Evolutionary conservation across 2,888 invertebrate genomes (phyloP).

Genomic region (Campaea margaritaria): DNA sequence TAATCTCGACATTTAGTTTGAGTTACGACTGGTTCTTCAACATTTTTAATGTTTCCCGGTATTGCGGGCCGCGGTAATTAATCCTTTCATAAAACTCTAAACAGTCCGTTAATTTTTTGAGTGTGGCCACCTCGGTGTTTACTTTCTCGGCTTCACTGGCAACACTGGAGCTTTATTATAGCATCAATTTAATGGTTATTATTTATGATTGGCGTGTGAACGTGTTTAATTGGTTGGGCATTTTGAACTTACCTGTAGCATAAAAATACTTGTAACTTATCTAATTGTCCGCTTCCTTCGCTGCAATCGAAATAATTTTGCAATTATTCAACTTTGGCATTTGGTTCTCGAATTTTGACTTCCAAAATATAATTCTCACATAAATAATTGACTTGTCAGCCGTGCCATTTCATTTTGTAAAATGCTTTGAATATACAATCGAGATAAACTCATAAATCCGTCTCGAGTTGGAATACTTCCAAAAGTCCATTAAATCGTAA

Average conservation of each 20-base stretch:
- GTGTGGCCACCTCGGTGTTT: slow-evolving; percentile 59
- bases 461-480: slow-evolving; percentile 54
- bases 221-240: slow-evolving; percentile 58
- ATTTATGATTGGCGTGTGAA: slow-evolving; percentile 76
- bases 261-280: slow-evolving; percentile 28
- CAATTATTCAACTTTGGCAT: slow-evolving; percentile 26
- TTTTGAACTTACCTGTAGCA: slow-evolving; percentile 27
- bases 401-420: slow-evolving; percentile 43
- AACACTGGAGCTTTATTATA: slow-evolving; percentile 64
- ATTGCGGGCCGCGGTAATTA: slow-evolving; percentile 66
- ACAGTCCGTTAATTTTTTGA: slow-evolving; percentile 55
- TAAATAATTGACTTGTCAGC: slow-evolving; percentile 38
- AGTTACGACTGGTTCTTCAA: slow-evolving; percentile 62
- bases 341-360: slow-evolving; percentile 14
- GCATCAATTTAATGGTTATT: slow-evolving; percentile 68
- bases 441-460: slow-evolving; percentile 50
- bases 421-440: slow-evolving; percentile 35
- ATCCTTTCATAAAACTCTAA: slow-evolving; percentile 68
- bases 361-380: slow-evolving; percentile 26
- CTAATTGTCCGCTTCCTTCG: slow-evolving; percentile 17
- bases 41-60: slow-evolving; percentile 71
- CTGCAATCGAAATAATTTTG: slow-evolving; percentile 19
- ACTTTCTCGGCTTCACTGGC: slow-evolving; percentile 59
- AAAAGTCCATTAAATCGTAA: slow-evolving; percentile 48
- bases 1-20: slow-evolving; percentile 62